These are phyloP conservation scores for Raphicerus campestris DNA, from an alignment of 2,113 vertebrate species.

Conservation along the genomic window DNA sequence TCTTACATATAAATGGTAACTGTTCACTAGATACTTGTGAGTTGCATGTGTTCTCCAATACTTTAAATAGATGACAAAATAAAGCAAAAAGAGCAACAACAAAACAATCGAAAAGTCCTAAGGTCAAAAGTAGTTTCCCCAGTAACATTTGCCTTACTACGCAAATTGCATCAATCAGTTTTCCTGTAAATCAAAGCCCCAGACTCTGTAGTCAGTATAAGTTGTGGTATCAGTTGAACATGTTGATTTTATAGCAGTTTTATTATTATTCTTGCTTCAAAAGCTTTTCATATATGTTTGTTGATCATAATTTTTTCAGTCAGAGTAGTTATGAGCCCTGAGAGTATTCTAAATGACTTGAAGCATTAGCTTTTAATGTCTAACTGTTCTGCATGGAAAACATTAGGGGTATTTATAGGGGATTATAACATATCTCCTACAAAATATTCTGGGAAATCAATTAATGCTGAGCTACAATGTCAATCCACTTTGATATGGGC, in stretches of 20 bases:
- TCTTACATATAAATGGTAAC: background rate
- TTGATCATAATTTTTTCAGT: conserved; percentile 19
- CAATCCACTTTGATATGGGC: background rate
- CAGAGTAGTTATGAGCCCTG: background rate
- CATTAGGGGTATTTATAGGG: background rate
- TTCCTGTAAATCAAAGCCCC: background rate
- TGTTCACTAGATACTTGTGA: background rate
- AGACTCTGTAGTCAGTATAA: background rate
- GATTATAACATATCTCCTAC: background rate
- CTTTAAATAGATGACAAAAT: background rate
- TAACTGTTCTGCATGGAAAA: background rate
- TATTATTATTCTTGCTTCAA: background rate
- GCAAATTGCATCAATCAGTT: background rate
- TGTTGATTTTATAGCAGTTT: background rate
- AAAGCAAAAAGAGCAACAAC: background rate
- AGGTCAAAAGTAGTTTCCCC: background rate
- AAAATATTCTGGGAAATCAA: conserved; percentile 22
- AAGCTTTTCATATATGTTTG: background rate
- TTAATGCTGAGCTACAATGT: conserved; percentile 20
- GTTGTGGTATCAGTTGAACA: background rate
- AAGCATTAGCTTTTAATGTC: background rate
- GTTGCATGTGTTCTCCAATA: background rate
- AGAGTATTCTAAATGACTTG: background rate
- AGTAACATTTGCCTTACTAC: background rate
- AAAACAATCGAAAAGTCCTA: background rate